phyloP scores from a whole-genome alignment of 2,797 vertebrate genomes.

The Periophthalmus magnuspinnatus region DNA sequence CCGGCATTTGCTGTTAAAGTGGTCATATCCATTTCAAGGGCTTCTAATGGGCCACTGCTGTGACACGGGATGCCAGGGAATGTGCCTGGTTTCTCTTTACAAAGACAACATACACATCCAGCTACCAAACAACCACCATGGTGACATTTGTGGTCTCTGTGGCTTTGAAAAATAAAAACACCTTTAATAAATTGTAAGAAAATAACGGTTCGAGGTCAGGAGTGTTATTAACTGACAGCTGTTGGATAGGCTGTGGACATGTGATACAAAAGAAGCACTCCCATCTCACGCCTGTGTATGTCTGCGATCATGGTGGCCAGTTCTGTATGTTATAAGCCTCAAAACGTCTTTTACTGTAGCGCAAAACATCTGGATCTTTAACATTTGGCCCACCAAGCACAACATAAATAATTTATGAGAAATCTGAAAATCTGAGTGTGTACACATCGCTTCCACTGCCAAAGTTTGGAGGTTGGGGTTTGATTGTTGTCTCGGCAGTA shows the following conservation, averaged over 20 bases:
- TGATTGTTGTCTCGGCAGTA: slow-evolving; percentile 27
- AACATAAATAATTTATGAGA: slow-evolving; percentile 24
- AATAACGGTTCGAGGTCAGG: slow-evolving; percentile 15
- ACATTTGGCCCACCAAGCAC: slow-evolving; percentile 20
- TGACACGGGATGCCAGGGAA: slow-evolving; percentile 48
- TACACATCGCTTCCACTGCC: slow-evolving; percentile 18
- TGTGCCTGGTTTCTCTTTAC: slow-evolving; percentile 52
- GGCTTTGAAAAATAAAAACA: slow-evolving; percentile 30
- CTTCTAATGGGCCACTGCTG: slow-evolving; percentile 54
- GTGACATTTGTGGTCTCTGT: slow-evolving; percentile 29
- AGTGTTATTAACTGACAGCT: slow-evolving; percentile 4
- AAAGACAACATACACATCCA: slow-evolving; percentile 32
- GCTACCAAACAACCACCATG: slow-evolving; percentile 27
- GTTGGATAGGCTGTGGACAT: not conserved
- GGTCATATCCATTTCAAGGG: slow-evolving; percentile 63
- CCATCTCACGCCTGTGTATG: not conserved
- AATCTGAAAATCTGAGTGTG: slow-evolving; percentile 15
- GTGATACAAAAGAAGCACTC: slow-evolving; percentile 5
- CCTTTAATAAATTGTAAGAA: slow-evolving; percentile 8
- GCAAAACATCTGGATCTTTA: slow-evolving; percentile 20
- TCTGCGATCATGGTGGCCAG: slow-evolving; percentile 11
- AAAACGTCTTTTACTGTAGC: slow-evolving; percentile 17
- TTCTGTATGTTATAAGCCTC: slow-evolving; percentile 10
- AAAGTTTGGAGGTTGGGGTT: slow-evolving; percentile 24
- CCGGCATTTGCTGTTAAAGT: slow-evolving; percentile 46